Base-by-base conservation (phyloP, 2,888 invertebrate genomes). In the Trypoxylon attenuatum region DNA sequence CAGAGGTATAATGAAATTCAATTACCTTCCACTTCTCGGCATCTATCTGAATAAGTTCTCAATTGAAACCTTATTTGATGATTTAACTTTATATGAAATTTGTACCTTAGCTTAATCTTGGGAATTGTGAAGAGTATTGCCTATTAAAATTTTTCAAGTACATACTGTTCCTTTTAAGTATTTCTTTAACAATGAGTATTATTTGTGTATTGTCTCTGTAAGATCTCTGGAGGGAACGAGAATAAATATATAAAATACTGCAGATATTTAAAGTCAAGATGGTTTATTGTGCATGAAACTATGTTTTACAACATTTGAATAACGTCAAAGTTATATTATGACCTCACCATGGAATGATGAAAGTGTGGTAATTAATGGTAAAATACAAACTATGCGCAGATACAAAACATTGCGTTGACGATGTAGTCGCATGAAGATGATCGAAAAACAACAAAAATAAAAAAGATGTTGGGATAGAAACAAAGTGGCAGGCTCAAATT, bases 291-390 rank as follows among this genome's bases (percentile, higher is more conserved):
- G 33, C 57, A 69, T 39, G 22, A 29, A 71, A 60, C 38, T 49
- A 49, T 45, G 43, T 54, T 71, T n/a, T 65, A 66, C 51, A 74
- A 53, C 43, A 45, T 41, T 52, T 62, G 59, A 13, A 50, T 57
- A 42, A 23, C 21, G 50, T 8, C 21, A 46, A n/a, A n/a, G 21
- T 47, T 60, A 67, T 42, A 58, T 41, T 21, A 57, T 43, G 38
- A 10, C 42, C n/a, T 61, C 38, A 38, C 27, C 43, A 62, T 69
- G 74, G 76, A 75, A 76, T 75, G 70, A 63, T 60, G 56, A 27
- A 58, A 56, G 60, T 49, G 47, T 25, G 15, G 23, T 62, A 70
- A n/a, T n/a, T n/a, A n/a, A 57, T 60, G 59, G 62, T 56, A 50
- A 51, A 47, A 10, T 43, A 19, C 16, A 27, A 69, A 49, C 39